Conservation (phyloP, 1,140 invertebrate species). For the Panulirus ornatus region DNA sequence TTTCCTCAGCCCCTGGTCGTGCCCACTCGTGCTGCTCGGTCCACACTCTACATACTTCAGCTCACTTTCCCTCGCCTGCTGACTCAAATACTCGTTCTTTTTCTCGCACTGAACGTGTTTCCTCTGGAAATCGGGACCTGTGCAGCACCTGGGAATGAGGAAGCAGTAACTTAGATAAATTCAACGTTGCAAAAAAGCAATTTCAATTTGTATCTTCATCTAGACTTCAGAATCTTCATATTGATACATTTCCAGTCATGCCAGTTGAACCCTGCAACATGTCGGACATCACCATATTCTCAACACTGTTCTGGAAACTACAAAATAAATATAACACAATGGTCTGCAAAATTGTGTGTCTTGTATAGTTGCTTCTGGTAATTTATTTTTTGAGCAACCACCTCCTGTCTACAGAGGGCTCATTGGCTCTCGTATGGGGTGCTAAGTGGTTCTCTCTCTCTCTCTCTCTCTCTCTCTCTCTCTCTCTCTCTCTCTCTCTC, state of each 20-base stretch:
- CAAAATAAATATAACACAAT: too few relatives aligned
- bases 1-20: neutral
- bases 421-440: neutral
- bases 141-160: too few relatives aligned
- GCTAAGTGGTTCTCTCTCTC: too few relatives aligned
- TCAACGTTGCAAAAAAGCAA: neutral
- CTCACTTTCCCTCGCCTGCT: conserved; percentile 4
- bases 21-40: neutral
- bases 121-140: too few relatives aligned
- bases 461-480: too few relatives aligned
- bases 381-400: conserved; percentile 6
- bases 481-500: too few relatives aligned
- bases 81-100: neutral
- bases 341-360: neutral
- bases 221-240: neutral
- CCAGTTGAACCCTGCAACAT: too few relatives aligned
- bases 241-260: neutral
- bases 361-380: neutral
- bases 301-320: too few relatives aligned
- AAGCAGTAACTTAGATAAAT: too few relatives aligned
- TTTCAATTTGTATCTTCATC: neutral
- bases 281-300: too few relatives aligned
- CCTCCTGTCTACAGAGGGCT: neutral
- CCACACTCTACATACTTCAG: neutral
- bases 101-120: too few relatives aligned